These are phyloP conservation scores for Crocuta crocuta DNA, from an alignment of 2,113 vertebrate species.

Conservation along the genomic window DNA sequence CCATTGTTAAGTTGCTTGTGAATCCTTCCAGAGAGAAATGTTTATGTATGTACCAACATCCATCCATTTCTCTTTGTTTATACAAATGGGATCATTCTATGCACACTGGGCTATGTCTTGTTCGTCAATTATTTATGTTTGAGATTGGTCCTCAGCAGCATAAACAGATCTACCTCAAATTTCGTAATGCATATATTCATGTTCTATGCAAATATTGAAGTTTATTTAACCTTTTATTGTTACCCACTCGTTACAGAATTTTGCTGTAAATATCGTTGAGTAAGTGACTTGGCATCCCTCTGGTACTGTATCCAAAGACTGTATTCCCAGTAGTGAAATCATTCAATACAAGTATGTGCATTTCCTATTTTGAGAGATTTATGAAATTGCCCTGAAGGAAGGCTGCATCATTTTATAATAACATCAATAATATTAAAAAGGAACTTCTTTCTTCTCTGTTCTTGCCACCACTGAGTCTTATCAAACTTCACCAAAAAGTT, in stretches of 20 bases:
- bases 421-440: neutral
- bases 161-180: neutral
- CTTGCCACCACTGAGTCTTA: neutral
- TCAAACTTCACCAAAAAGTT: slow-evolving; percentile 7
- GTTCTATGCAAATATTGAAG: neutral
- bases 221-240: neutral
- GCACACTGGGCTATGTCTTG: neutral
- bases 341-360: neutral
- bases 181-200: neutral
- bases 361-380: neutral
- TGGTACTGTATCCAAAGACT: neutral
- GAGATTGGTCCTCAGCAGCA: neutral
- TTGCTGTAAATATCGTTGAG: neutral
- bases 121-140: neutral
- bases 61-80: neutral
- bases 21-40: neutral
- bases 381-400: neutral
- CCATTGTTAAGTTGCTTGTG: neutral
- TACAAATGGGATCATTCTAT: neutral
- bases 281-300: neutral
- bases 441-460: neutral
- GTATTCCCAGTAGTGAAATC: neutral
- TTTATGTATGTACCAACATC: too few species aligned
- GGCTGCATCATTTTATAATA: neutral
- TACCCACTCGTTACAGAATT: neutral